Conservation (phyloP, 2,888 invertebrate genomes). For the Pseudolycoriella hygida region DNA sequence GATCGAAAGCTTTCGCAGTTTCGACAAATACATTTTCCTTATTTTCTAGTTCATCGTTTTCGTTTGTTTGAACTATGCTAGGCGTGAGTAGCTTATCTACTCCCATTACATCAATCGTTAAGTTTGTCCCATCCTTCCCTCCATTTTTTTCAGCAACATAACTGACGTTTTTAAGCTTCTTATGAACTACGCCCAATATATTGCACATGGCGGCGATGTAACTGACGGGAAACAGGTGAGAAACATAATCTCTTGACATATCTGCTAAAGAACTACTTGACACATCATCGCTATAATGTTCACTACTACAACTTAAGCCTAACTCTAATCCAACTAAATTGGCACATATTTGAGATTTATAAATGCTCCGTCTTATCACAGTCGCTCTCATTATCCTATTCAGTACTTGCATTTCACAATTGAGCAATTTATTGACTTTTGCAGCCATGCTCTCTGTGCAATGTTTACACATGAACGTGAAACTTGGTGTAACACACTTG, state of each 20-base stretch:
- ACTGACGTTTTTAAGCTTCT: too few relatives aligned
- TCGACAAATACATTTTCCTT: not conserved
- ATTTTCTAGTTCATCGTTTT: not conserved
- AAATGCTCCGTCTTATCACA: slow-evolving; percentile 40
- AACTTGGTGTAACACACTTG: slow-evolving; percentile 54
- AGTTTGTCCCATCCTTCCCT: too few relatives aligned
- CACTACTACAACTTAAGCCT: slow-evolving; percentile 26
- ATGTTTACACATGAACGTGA: slow-evolving; percentile 53
- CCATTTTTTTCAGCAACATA: too few relatives aligned
- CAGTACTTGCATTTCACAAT: slow-evolving; percentile 46
- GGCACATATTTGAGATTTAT: slow-evolving; percentile 40
- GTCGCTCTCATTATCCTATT: slow-evolving; percentile 39
- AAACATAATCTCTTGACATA: slow-evolving; percentile 31
- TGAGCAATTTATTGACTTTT: slow-evolving; percentile 53
- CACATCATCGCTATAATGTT: slow-evolving; percentile 10
- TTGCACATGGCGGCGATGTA: slow-evolving; percentile 66
- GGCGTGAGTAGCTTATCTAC: too few relatives aligned
- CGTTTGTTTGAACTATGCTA: not conserved
- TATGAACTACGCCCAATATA: slow-evolving; percentile 19
- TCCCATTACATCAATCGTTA: too few relatives aligned
- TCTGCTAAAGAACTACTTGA: slow-evolving; percentile 4
- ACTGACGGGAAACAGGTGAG: slow-evolving; percentile 43
- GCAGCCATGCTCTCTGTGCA: slow-evolving; percentile 54
- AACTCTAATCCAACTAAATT: slow-evolving; percentile 39
- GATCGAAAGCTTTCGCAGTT: not conserved